phyloP scores from a whole-genome alignment of 2,888 invertebrate species.

The Scaptomyza cyrtandrae region DNA sequence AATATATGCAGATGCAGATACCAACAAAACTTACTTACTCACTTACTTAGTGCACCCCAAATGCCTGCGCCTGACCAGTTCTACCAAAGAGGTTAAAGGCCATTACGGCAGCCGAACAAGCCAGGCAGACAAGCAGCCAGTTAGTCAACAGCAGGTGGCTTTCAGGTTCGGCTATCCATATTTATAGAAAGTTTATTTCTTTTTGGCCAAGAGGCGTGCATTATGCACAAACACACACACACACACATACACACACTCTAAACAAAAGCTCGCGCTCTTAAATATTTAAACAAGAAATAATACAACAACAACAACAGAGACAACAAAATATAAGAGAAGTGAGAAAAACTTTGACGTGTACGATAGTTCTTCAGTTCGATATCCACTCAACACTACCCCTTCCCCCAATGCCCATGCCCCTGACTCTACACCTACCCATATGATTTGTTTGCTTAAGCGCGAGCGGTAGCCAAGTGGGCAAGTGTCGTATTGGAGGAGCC shows the following conservation, averaged over 20 bases:
- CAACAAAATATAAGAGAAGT: slow-evolving; percentile 1
- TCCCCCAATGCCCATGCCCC: neutral
- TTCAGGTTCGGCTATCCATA: slow-evolving; percentile 55
- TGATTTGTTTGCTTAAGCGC: slow-evolving; percentile 75
- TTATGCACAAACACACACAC: slow-evolving; percentile 44
- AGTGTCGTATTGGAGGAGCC: slow-evolving; percentile 27
- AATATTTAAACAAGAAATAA: slow-evolving; percentile 70
- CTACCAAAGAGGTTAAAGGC: slow-evolving; percentile 69
- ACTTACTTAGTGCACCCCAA: slow-evolving; percentile 37
- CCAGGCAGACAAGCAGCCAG: slow-evolving; percentile 14
- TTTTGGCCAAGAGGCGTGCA: slow-evolving; percentile 46
- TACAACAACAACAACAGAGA: slow-evolving; percentile 7
- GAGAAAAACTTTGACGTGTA: slow-evolving; percentile 33
- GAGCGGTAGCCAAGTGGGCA: slow-evolving; percentile 72
- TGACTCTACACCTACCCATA: slow-evolving; percentile 17
- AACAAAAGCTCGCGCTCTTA: slow-evolving; percentile 70
- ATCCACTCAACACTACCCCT: neutral
- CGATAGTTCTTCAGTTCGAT: slow-evolving; percentile 38
- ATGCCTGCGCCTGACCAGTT: slow-evolving; percentile 46
- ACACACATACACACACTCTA: slow-evolving; percentile 21
- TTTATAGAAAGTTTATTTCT: slow-evolving; percentile 70
- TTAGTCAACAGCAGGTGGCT: slow-evolving; percentile 70
- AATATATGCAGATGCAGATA: slow-evolving; percentile 67
- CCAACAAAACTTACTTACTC: slow-evolving; percentile 20
- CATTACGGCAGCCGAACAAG: slow-evolving; percentile 53